phyloP scores from a whole-genome alignment of 1,140 invertebrate species.

The Eulimnadia texana region DNA sequence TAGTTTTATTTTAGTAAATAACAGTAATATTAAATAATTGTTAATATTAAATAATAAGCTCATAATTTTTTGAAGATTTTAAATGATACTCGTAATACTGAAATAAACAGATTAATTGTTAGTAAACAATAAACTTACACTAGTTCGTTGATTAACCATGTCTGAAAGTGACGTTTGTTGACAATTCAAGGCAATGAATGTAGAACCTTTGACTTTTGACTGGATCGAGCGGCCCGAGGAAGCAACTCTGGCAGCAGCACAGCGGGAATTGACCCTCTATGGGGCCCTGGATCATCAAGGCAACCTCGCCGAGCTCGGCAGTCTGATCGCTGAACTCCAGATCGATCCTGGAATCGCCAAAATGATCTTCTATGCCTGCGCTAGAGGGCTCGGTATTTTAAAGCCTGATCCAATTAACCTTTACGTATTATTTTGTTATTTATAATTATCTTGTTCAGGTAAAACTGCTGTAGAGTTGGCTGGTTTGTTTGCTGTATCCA shows the following conservation, averaged over 20 bases:
- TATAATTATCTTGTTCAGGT: neutral
- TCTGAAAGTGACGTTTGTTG: too few species aligned
- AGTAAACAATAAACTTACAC: too few species aligned
- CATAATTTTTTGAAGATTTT: too few species aligned
- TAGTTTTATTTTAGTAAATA: too few species aligned
- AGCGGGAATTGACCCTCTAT: neutral
- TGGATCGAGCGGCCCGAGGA: neutral
- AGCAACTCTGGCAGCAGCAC: neutral
- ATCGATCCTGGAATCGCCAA: constrained; percentile 9
- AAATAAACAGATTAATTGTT: too few species aligned
- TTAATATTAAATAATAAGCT: too few species aligned
- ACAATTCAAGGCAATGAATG: neutral
- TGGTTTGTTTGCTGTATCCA: neutral
- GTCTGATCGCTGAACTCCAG: constrained; percentile 2
- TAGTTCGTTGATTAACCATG: too few species aligned
- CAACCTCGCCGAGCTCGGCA: neutral
- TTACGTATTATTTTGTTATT: neutral
- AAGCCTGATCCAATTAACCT: neutral
- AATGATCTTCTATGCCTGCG: constrained; percentile 2
- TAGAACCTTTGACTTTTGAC: neutral
- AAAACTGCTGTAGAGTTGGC: neutral
- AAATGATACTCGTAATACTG: too few species aligned
- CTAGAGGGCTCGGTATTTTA: constrained; percentile 1
- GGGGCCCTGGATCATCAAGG: neutral
- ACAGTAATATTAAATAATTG: too few species aligned